A percentile compares a stretch with the other conserved stretches of the same genome.
Conservation (phyloP, 2,888 invertebrate species). For the Willowsia nigromaculata region DNA sequence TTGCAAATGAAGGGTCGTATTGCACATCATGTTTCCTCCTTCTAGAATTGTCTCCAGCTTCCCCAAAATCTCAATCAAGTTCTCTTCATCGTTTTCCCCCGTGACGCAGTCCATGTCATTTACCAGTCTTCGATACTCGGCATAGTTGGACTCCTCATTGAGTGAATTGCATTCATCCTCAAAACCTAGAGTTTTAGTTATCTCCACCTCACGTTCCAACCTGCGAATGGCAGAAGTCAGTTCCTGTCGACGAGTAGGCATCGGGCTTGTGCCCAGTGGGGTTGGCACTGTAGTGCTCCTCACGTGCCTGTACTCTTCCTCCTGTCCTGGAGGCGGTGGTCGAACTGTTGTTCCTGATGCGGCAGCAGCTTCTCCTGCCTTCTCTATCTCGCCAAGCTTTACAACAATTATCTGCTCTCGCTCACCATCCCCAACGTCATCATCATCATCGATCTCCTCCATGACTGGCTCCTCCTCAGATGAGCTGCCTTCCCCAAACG, state of each 20-base stretch:
- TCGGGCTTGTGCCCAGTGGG: constrained; percentile 47
- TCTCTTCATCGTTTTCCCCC: constrained; percentile 62
- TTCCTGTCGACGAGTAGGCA: constrained; percentile 59
- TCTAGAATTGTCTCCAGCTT: constrained; percentile 61
- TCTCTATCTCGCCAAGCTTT: constrained; percentile 47
- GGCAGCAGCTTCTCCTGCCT: background rate
- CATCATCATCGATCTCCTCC: constrained; percentile 50
- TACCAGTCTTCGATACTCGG: constrained; percentile 57
- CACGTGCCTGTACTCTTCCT: constrained; percentile 22
- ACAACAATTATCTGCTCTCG: constrained; percentile 61
- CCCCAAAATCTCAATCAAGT: constrained; percentile 54
- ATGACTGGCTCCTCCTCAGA: constrained; percentile 36
- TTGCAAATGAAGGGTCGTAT: constrained; percentile 56
- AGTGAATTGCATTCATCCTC: constrained; percentile 54
- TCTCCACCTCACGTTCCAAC: constrained; percentile 52
- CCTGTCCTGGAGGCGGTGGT: background rate
- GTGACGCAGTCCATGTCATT: constrained; percentile 67
- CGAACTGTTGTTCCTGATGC: background rate
- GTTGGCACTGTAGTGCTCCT: constrained; percentile 29
- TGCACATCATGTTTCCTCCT: constrained; percentile 52
- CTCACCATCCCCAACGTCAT: constrained; percentile 50
- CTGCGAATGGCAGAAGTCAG: constrained; percentile 57
- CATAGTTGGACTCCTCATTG: constrained; percentile 60
- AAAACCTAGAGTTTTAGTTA: constrained; percentile 23
- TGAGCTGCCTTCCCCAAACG: constrained; percentile 24